These are phyloP conservation scores for Raja brachyura DNA, from an alignment of 2,113 vertebrate genomes.

Conservation along the genomic window DNA sequence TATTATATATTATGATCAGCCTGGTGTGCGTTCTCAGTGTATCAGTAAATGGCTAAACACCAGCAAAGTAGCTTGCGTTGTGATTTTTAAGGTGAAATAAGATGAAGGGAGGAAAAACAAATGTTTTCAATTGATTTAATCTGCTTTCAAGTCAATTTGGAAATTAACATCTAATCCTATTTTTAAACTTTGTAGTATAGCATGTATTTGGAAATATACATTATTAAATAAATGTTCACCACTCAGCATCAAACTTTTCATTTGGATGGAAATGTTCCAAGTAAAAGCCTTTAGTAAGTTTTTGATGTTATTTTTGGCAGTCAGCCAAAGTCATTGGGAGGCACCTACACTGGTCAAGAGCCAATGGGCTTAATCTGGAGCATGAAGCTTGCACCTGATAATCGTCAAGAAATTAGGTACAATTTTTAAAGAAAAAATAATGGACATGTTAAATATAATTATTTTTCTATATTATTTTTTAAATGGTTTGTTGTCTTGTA, in stretches of 20 bases:
- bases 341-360: slow-evolving; percentile 57
- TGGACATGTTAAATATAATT: background rate
- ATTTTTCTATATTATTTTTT: background rate
- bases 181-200: background rate
- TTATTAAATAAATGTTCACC: too few relatives aligned
- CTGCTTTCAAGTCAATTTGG: background rate
- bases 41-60: background rate
- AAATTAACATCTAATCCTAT: background rate
- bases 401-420: slow-evolving; percentile 55
- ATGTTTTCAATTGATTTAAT: background rate
- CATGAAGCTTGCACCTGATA: slow-evolving; percentile 56
- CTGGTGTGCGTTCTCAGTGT: too few relatives aligned
- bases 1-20: too few relatives aligned
- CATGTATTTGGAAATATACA: background rate
- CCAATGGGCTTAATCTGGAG: slow-evolving; percentile 64
- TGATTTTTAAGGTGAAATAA: background rate
- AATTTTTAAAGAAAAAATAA: background rate
- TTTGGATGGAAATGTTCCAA: background rate
- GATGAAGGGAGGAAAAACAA: background rate
- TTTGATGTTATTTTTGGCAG: slow-evolving; percentile 14
- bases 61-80: background rate
- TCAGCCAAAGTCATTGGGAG: slow-evolving; percentile 37
- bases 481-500: background rate
- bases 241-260: background rate
- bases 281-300: background rate